These are phyloP conservation scores for Phorcus lineatus DNA, from an alignment of 2,888 invertebrate species.

Conservation along the genomic window DNA sequence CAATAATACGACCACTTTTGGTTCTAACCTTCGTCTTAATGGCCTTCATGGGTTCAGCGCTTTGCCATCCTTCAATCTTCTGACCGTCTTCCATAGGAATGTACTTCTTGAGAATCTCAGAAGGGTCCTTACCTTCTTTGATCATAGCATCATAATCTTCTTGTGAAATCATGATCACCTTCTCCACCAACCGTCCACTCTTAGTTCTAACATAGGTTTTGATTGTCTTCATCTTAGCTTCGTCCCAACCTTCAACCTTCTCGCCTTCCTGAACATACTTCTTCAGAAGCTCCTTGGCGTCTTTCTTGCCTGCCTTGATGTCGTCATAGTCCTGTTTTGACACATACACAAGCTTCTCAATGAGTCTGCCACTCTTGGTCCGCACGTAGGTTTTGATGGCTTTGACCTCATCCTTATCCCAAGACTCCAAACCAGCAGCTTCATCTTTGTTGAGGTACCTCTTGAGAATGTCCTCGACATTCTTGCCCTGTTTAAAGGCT, in stretches of 20 bases:
- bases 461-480: constrained; percentile 56
- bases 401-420: constrained; percentile 74
- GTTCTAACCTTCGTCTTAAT: constrained; percentile 70
- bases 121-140: constrained; percentile 67
- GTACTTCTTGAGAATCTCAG: constrained; percentile 70
- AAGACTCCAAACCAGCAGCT: constrained; percentile 67
- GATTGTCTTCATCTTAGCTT: constrained; percentile 73
- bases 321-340: constrained; percentile 73
- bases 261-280: constrained; percentile 70
- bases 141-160: constrained; percentile 73
- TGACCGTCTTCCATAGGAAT: constrained; percentile 70
- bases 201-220: constrained; percentile 74
- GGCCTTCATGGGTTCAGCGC: constrained; percentile 72
- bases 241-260: constrained; percentile 72
- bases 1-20: constrained; percentile 74
- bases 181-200: constrained; percentile 73
- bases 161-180: constrained; percentile 72
- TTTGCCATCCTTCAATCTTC: constrained; percentile 71
- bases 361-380: constrained; percentile 72
- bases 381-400: constrained; percentile 73
- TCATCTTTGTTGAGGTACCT: constrained; percentile 73
- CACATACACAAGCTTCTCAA: constrained; percentile 72
- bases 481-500: constrained; percentile 69
- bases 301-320: constrained; percentile 67
- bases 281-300: constrained; percentile 66